Evolutionary conservation across 2,888 invertebrate genomes (phyloP), one percentile per base, ranked within the genome.

Genomic region (Agrotis exclamationis): DNA sequence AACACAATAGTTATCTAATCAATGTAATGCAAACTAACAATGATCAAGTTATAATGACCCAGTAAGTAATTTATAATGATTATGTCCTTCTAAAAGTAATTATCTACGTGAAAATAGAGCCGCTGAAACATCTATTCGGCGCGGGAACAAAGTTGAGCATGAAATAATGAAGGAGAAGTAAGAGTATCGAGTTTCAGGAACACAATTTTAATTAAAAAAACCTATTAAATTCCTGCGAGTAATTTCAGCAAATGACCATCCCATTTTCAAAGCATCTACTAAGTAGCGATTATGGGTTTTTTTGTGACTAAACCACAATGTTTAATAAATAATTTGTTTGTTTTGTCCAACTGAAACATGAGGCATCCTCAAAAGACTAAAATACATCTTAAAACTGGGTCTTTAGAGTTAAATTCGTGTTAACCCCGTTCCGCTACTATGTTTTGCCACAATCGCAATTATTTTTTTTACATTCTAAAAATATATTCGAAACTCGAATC

Each of bases 391-490:
- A 85, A 59, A 63, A 54, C 62, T 33, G 44, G 45, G 59, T n/a
- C n/a, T 54, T 33, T 39, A 74, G 28, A 72, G 67, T 45, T 70
- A 54, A 70, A 75, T 57, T 80, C 22, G 39, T 47, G 45, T 57
- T 72, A 65, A 45, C 54, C 53, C 45, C 53, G 54, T 64, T 54
- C 58, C 50, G 63, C 64, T 75, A 56, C 71, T 57, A 47, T 68
- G 59, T 68, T 74, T 74, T 65, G 47, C 68, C 68, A 65, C 24
- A 64, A 67, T 22, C 76, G 54, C 67, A 74, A 74, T 69, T 62
- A 51, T 75, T 77, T 85, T 65, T 44, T 79, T 81, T 79, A 62
- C 62, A 70, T 62, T 82, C 79, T 64, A 80, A 76, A 83, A 82
- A 78, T 83, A 39, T 11, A 85, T 59, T n/a, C 58, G 51, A 62